A percentile compares a stretch with the other conserved stretches of the same genome.
Evolutionary conservation across 2,797 vertebrate species (phyloP).

Genomic region (Ctenopoma kingsleyae): DNA sequence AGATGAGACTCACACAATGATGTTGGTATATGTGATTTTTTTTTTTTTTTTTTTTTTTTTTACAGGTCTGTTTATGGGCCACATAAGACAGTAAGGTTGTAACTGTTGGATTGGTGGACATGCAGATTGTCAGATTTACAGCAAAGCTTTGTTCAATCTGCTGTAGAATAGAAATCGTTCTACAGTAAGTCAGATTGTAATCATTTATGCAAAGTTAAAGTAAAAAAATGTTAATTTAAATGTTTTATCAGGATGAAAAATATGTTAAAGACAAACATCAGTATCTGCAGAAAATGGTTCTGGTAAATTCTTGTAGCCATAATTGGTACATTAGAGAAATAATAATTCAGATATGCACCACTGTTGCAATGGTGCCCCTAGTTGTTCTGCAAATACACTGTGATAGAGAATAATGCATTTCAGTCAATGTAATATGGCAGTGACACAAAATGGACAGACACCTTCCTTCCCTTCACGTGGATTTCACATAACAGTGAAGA

Average conservation of each 20-base stretch:
- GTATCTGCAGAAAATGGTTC: neutral
- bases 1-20: neutral
- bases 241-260: conserved; percentile 10
- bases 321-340: conserved; percentile 20
- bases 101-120: neutral
- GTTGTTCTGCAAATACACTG: conserved; percentile 38
- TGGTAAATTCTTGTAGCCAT: conserved; percentile 27
- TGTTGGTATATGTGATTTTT: too few relatives aligned
- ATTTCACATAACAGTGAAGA: conserved; percentile 6
- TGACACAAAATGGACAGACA: conserved; percentile 50
- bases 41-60: neutral
- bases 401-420: conserved; percentile 57
- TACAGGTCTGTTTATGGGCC: conserved; percentile 20
- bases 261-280: conserved; percentile 11
- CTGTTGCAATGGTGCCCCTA: conserved; percentile 21
- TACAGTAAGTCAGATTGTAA: too few relatives aligned
- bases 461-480: conserved; percentile 22
- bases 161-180: neutral
- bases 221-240: too few relatives aligned
- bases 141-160: neutral
- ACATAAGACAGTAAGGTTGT: neutral
- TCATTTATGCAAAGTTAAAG: neutral
- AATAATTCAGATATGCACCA: conserved; percentile 14
- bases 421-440: conserved; percentile 42
- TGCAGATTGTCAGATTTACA: neutral